Base-by-base conservation (phyloP, 2,113 vertebrate species). In the Ariopsis seemanni region DNA sequence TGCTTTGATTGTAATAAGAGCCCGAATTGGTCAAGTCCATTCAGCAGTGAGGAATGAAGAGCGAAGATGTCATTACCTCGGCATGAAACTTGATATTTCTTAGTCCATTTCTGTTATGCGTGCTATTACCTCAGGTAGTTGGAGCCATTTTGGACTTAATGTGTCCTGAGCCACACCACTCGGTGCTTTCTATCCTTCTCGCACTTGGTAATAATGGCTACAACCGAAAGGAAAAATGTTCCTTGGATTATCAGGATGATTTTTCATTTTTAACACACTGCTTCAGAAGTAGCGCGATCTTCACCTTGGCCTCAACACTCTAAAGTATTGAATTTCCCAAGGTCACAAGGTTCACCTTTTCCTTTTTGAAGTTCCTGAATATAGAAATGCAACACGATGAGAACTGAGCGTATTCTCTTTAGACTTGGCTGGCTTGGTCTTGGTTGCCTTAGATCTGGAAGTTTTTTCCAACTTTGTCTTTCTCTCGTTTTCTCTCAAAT, bases 341-440 rank as follows among this genome's bases (percentile, higher is more conserved):
- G 93, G 94, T 95, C 93, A 90, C 25, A 0, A 72, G 85, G 91
- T 91, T 91, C 92, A 89, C 84, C 86, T 94, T 90, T 88, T 91
- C 89, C 65, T 52, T 52, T 89, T 85, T 83, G 30, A 62, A 60
- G 57, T 69, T 42, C 34, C 67, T 86, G 87, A 94, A 91, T 90
- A 90, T 90, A 93, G 93, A 88, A 89, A 63, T 81, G 83, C 88
- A 87, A 86, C 85, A 84, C 83, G 74, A 81, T 72, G 79, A 80
- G 77, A 79, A 77, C 74, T 48, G 85, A 89, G 88, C n/a, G 63
- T 84, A 88, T 89, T 90, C 85, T 90, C 81, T 90, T 87, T 83
- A 75, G 88, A 85, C 83, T 65, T 52, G 8, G 5, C 82, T 55
- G 53, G 86, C 60, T 74, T 85, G 83, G 83, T 89, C 57, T 82